Percentiles rank a stretch among this genome's conserved stretches.
Conservation (phyloP, 1,140 invertebrate genomes). For the Conus betulinus region DNA sequence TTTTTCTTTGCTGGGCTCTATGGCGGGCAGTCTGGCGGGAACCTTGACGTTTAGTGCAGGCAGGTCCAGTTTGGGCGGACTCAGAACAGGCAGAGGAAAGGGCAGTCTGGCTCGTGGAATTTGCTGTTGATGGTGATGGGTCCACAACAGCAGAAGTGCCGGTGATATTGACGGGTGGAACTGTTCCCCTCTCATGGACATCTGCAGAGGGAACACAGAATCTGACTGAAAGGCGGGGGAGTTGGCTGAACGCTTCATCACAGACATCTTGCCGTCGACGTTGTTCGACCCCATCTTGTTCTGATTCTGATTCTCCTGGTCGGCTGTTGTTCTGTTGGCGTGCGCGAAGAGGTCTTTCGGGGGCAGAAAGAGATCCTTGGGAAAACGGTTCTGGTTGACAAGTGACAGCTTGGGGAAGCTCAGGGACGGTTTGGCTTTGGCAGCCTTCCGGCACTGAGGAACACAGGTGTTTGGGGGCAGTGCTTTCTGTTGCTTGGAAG, state of each 20-base stretch:
- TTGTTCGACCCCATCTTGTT: not conserved
- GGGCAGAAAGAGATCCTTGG: not conserved
- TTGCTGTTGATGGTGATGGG: not conserved
- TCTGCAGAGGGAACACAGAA: not conserved
- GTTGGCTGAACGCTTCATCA: not conserved
- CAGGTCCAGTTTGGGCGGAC: not conserved
- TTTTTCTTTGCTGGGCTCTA: not conserved
- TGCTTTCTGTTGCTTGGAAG: not conserved
- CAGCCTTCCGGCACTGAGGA: not conserved
- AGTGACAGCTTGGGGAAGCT: not conserved
- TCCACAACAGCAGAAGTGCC: not conserved
- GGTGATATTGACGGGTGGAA: not conserved
- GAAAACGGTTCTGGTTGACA: not conserved
- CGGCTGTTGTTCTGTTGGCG: not conserved
- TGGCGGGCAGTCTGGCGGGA: not conserved
- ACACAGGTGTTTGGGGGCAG: not conserved
- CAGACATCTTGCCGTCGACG: not conserved
- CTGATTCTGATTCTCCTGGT: not conserved
- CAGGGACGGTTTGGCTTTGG: not conserved
- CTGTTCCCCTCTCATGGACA: constrained; percentile 11
- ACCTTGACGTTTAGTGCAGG: not conserved
- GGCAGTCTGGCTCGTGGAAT: not conserved
- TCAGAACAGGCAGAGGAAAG: not conserved
- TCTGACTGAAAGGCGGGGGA: not conserved
- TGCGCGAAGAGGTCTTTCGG: not conserved